Percentiles rank a stretch among this genome's conserved stretches.
phyloP scores from a whole-genome alignment of 2,888 invertebrate genomes.

The Parnassius glacialis region DNA sequence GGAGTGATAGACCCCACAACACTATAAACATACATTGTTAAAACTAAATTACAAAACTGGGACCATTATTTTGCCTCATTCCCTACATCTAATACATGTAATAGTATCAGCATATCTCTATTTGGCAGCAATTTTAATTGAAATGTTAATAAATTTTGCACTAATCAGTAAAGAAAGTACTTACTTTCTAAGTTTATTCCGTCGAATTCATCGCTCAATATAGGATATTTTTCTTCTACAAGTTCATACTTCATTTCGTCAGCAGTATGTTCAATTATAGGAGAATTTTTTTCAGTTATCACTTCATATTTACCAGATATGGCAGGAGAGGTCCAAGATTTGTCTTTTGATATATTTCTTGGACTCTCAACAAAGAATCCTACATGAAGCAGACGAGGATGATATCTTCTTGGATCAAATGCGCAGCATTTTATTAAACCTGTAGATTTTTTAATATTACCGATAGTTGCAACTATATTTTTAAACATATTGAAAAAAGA shows the following conservation, averaged over 20 bases:
- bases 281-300: constrained; percentile 86
- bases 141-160: not conserved
- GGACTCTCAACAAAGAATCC: constrained; percentile 11
- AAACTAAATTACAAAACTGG: too few species aligned
- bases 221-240: constrained; percentile 49
- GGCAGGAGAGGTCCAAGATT: constrained; percentile 61
- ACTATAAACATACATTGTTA: too few species aligned
- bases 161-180: constrained; percentile 35
- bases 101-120: too few species aligned
- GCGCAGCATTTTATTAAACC: constrained; percentile 4
- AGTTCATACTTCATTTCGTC: constrained; percentile 77
- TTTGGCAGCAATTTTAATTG: too few species aligned
- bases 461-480: constrained; percentile 1
- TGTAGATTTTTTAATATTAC: constrained; percentile 7
- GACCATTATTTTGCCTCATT: too few species aligned
- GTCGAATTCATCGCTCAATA: constrained; percentile 82
- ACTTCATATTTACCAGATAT: constrained; percentile 84
- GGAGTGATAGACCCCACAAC: not conserved
- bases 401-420: constrained; percentile 3
- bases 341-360: constrained; percentile 47
- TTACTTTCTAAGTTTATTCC: constrained; percentile 82
- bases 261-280: constrained; percentile 86
- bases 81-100: too few species aligned
- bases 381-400: constrained; percentile 8
- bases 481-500: constrained; percentile 16